These are phyloP conservation scores for Leptestheria dahalacensis DNA, from an alignment of 1,140 invertebrate genomes.

Conservation along the genomic window DNA sequence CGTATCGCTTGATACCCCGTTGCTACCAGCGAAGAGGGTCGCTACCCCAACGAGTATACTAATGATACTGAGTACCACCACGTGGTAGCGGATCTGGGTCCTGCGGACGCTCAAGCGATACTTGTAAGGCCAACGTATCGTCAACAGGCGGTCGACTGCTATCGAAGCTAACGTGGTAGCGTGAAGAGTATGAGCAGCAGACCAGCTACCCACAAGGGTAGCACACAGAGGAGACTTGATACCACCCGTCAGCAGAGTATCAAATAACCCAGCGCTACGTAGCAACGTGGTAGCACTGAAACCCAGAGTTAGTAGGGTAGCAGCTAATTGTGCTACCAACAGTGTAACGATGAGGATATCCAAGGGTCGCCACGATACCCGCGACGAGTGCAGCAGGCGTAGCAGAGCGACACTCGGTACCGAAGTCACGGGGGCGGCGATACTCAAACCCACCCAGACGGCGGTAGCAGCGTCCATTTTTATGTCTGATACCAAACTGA, in stretches of 20 bases:
- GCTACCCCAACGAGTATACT: constrained; percentile 32
- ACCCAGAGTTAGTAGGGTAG: constrained; percentile 7
- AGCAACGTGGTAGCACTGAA: constrained; percentile 1
- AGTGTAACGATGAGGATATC: constrained; percentile 38
- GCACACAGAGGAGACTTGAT: constrained; percentile 27
- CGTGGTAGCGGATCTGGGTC: constrained; percentile 37
- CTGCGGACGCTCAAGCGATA: constrained; percentile 32
- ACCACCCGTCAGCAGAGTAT: not conserved
- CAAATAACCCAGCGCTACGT: not conserved
- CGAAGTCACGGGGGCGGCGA: constrained; percentile 18
- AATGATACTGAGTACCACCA: constrained; percentile 34
- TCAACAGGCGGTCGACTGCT: constrained; percentile 33
- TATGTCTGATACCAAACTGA: too few relatives aligned
- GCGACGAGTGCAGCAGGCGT: constrained; percentile 33
- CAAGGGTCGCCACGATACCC: constrained; percentile 34
- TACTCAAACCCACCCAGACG: constrained; percentile 19
- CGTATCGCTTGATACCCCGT: constrained; percentile 14
- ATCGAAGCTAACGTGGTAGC: constrained; percentile 36
- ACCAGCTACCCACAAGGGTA: constrained; percentile 33
- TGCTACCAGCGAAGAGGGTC: constrained; percentile 22
- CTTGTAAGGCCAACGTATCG: constrained; percentile 31
- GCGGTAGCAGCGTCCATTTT: constrained; percentile 17
- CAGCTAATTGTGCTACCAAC: constrained; percentile 19
- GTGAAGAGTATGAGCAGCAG: constrained; percentile 36
- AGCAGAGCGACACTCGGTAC: constrained; percentile 24